Evolutionary conservation across 2,797 vertebrate genomes (phyloP).

Genomic region (Halcyon badia): DNA sequence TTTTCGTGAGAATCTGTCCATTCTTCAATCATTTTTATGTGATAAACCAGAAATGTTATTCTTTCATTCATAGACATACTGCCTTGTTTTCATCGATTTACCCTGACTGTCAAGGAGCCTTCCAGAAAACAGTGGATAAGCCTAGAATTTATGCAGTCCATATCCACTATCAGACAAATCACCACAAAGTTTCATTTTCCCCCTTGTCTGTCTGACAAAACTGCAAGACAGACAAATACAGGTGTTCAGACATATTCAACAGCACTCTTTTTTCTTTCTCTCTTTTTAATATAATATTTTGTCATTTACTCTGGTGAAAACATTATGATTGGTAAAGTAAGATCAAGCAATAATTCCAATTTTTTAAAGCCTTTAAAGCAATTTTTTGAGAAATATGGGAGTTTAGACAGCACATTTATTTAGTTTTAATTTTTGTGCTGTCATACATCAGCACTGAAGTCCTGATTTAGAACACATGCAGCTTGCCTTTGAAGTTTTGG

Average conservation of each 20-base stretch:
- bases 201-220: constrained; percentile 66
- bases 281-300: constrained; percentile 66
- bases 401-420: constrained; percentile 85
- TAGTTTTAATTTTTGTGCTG: constrained; percentile 84
- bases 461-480: constrained; percentile 86
- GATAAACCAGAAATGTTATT: neutral
- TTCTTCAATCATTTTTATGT: neutral
- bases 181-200: constrained; percentile 70
- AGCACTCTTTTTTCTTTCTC: constrained; percentile 20
- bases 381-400: constrained; percentile 73
- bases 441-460: constrained; percentile 81
- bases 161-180: constrained; percentile 73
- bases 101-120: neutral
- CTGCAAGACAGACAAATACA: constrained; percentile 71
- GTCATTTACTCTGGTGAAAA: constrained; percentile 56
- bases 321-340: constrained; percentile 56
- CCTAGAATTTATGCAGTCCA: constrained; percentile 51
- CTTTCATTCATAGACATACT: neutral
- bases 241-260: constrained; percentile 77
- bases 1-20: neutral
- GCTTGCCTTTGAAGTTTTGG: constrained; percentile 80
- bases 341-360: constrained; percentile 68
- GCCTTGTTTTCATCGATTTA: neutral
- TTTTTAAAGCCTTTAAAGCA: constrained; percentile 62
- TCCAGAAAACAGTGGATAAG: constrained; percentile 45